phyloP scores from a whole-genome alignment of 2,113 vertebrate genomes.

The Heterochromis multidens region DNA sequence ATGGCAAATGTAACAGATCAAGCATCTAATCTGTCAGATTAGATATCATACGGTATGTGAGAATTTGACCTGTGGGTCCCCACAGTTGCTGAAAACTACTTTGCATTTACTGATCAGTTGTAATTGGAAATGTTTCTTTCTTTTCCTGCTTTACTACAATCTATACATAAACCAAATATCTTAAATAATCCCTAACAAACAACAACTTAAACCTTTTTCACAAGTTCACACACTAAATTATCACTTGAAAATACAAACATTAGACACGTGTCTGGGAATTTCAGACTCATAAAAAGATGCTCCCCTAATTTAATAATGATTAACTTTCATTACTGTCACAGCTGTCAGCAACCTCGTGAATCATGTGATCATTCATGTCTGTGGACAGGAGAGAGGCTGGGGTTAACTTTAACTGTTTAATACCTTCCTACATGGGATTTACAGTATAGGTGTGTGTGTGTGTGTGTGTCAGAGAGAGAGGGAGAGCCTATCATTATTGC shows the following conservation, averaged over 20 bases:
- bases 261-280: neutral
- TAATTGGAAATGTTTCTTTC: neutral
- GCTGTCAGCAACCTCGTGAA: constrained; percentile 14
- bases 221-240: constrained; percentile 2
- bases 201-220: neutral
- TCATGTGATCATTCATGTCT: neutral
- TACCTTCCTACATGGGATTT: neutral
- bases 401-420: neutral
- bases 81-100: neutral
- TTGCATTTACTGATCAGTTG: neutral
- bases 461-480: neutral
- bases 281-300: neutral
- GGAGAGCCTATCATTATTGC: neutral
- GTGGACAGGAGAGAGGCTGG: constrained; percentile 2
- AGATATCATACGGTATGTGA: neutral
- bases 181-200: neutral
- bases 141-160: neutral
- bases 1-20: constrained; percentile 35
- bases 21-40: neutral
- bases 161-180: neutral
- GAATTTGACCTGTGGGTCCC: neutral
- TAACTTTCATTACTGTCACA: constrained; percentile 1
- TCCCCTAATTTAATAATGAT: constrained; percentile 6
- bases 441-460: neutral
- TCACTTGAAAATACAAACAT: neutral